phyloP scores from a whole-genome alignment of 2,797 vertebrate genomes.

The Enteromius mattozi region DNA sequence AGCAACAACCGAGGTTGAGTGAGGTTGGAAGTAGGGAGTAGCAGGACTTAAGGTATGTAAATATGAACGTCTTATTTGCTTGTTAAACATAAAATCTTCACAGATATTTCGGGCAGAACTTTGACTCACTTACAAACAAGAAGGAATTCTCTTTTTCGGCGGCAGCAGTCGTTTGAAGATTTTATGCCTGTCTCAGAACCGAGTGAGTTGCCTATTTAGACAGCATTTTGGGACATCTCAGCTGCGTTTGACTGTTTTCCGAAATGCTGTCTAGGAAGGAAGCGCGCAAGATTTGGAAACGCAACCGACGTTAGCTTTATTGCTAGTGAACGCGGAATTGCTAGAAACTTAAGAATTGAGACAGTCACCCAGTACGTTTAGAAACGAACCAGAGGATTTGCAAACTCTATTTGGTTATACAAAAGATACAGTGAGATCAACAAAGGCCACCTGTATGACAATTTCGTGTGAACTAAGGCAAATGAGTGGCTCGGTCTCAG shows the following conservation, averaged over 20 bases:
- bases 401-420: neutral
- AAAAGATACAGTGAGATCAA: neutral
- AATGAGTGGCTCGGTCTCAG: neutral
- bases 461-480: neutral
- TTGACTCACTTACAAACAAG: too few relatives aligned
- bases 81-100: neutral
- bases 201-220: slow-evolving; percentile 9
- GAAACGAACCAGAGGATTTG: neutral
- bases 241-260: neutral
- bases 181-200: neutral
- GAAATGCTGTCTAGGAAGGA: neutral
- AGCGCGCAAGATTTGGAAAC: neutral
- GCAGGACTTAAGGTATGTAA: slow-evolving; percentile 50
- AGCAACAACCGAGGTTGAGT: slow-evolving; percentile 64
- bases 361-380: neutral
- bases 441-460: neutral
- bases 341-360: neutral
- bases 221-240: slow-evolving; percentile 1
- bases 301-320: slow-evolving; percentile 9
- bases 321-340: slow-evolving; percentile 27
- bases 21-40: slow-evolving; percentile 52
- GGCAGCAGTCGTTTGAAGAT: neutral
- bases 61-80: neutral
- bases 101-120: neutral
- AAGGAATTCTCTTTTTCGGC: neutral